These are phyloP conservation scores for Muntiacus reevesi DNA, from an alignment of 2,113 vertebrate genomes.

Conservation along the genomic window DNA sequence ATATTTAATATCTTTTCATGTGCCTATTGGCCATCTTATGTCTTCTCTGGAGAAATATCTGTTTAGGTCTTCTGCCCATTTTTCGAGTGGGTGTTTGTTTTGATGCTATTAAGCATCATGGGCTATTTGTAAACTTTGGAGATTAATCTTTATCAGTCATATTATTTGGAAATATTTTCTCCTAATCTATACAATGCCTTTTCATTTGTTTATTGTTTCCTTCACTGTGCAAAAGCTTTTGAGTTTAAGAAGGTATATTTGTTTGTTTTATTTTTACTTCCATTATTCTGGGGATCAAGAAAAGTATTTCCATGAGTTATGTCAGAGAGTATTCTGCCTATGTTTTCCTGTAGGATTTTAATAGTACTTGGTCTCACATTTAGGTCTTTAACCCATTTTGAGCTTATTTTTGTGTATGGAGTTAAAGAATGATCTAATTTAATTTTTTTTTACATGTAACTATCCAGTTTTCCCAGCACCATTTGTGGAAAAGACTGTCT, in stretches of 20 bases:
- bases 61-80: background rate
- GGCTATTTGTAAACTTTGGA: background rate
- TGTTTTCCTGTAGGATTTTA: background rate
- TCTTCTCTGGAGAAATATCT: background rate
- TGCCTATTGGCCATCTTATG: background rate
- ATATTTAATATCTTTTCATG: background rate
- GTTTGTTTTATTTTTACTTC: background rate
- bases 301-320: background rate
- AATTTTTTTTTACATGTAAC: background rate
- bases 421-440: background rate
- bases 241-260: background rate
- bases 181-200: background rate
- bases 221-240: background rate
- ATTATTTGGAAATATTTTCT: background rate
- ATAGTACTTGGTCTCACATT: background rate
- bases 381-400: background rate
- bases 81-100: background rate
- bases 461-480: background rate
- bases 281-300: background rate
- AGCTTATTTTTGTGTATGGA: background rate
- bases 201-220: background rate
- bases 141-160: background rate
- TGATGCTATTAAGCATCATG: background rate
- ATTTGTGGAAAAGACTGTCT: background rate
- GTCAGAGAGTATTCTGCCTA: background rate